Evolutionary conservation across 2,888 invertebrate species (phyloP), one percentile per base, ranked within the genome.

Genomic region (Candidula unifasciata): DNA sequence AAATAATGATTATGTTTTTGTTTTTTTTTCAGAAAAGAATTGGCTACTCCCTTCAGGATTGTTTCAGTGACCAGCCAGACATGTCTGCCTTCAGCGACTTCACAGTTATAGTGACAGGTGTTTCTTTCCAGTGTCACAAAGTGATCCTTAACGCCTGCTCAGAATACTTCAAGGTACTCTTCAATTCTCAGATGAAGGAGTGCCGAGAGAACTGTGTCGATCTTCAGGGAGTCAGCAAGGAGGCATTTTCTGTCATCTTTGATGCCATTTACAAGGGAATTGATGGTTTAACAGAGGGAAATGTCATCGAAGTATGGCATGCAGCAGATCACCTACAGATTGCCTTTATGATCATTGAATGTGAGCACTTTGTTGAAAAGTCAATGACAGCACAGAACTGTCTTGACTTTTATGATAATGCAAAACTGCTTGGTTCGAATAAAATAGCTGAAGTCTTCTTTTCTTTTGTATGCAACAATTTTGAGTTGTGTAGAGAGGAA

Each of bases 301-400:
- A 80, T 54, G 44, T 52, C 16, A 16, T 68, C 18, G 44, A 66
- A 30, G 30, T 80, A 18, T 80, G 80, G 80, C 21, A 33, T 30
- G 80, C 80, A 18, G 18, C 80, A 16, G 35, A 18, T 52, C 80
- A 68, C 2, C 80, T 80, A 52, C 80, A 80, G 68, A 80, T 80
- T n/a, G 21, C 30, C 2, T 80, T 44, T n/a, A 24, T 80, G 52
- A 44, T 52, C 13, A 52, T 2, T 24, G 68, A 66, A n/a, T 80
- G 80, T 24, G 80, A 80, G 27, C 13, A 30, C 13, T 80, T 66
- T 44, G 66, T 64, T n/a, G 44, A 44, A 24, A 24, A 80, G 10
- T 52, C 37, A 44, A 16, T 68, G 16, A 37, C 66, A 52, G 30
- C 18, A 16, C 13, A 66, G 16, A 66, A 80, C 52, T 68, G 80